Percentiles rank a stretch among this genome's conserved stretches.
phyloP scores from a whole-genome alignment of 2,797 vertebrate genomes.

The Buphagus erythrorhynchus region DNA sequence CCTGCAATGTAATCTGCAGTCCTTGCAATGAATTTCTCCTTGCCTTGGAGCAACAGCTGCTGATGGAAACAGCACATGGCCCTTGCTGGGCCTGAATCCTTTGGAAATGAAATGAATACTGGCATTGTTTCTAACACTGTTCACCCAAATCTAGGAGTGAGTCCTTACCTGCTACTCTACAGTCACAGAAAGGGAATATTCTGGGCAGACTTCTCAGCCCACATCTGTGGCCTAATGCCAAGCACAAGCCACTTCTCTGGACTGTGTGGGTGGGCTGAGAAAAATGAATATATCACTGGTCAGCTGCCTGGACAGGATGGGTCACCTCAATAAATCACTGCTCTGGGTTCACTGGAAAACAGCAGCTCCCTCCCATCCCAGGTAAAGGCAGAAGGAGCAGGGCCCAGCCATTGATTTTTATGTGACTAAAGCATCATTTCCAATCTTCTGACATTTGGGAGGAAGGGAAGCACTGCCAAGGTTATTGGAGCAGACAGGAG shows the following conservation, averaged over 20 bases:
- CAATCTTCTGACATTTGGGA: not conserved
- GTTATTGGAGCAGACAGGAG: not conserved
- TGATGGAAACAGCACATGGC: not conserved
- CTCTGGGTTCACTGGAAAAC: fast-evolving
- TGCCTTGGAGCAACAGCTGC: not conserved
- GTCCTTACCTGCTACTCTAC: not conserved
- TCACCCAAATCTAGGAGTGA: not conserved
- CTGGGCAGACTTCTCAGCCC: not conserved
- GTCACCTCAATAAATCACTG: not conserved
- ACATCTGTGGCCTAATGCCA: fast-evolving
- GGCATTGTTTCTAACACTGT: fast-evolving
- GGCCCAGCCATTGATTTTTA: not conserved
- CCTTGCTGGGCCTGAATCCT: not conserved
- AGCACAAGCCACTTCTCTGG: not conserved
- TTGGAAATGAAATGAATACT: not conserved
- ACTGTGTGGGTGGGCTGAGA: not conserved
- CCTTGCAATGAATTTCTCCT: not conserved
- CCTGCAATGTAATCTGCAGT: not conserved
- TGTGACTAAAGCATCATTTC: not conserved
- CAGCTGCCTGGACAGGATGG: not conserved
- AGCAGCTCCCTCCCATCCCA: not conserved
- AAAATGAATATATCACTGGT: not conserved
- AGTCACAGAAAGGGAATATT: not conserved
- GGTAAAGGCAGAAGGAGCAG: not conserved
- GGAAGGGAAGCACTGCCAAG: not conserved